Evolutionary conservation across 2,113 vertebrate genomes (phyloP).

Genomic region (Bothrops jararaca): DNA sequence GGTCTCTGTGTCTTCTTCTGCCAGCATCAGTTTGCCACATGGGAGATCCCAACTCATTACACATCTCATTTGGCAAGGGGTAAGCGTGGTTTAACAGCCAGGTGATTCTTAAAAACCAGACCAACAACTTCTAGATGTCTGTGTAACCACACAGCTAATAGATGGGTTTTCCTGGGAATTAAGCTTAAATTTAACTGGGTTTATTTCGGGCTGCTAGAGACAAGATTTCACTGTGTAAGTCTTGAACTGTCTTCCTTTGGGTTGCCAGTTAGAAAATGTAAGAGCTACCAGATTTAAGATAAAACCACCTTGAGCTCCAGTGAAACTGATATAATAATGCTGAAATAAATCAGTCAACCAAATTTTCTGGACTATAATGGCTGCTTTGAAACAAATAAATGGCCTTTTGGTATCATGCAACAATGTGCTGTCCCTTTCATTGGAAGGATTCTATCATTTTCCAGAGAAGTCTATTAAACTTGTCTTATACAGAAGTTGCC

Average conservation of each 20-base stretch:
- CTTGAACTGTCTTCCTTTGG: background rate
- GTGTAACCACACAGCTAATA: background rate
- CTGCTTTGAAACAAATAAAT: background rate
- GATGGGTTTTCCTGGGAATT: background rate
- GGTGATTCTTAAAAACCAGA: background rate
- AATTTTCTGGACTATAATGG: background rate
- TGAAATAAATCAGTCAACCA: background rate
- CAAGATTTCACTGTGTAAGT: background rate
- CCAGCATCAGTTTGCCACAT: background rate
- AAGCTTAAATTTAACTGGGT: background rate
- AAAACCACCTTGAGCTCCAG: background rate
- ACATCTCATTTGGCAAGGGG: background rate
- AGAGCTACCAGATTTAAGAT: background rate
- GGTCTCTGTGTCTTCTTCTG: constrained; percentile 58
- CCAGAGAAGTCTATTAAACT: background rate
- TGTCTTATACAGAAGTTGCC: background rate
- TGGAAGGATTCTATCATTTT: background rate
- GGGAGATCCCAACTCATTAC: background rate
- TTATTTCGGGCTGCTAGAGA: background rate
- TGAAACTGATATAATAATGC: background rate
- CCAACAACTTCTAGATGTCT: background rate
- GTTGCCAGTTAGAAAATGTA: background rate
- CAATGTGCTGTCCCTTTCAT: background rate
- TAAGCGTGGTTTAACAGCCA: background rate
- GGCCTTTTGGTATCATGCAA: background rate